phyloP scores from a whole-genome alignment of 2,888 invertebrate species.

The Ametastegia equiseti region DNA sequence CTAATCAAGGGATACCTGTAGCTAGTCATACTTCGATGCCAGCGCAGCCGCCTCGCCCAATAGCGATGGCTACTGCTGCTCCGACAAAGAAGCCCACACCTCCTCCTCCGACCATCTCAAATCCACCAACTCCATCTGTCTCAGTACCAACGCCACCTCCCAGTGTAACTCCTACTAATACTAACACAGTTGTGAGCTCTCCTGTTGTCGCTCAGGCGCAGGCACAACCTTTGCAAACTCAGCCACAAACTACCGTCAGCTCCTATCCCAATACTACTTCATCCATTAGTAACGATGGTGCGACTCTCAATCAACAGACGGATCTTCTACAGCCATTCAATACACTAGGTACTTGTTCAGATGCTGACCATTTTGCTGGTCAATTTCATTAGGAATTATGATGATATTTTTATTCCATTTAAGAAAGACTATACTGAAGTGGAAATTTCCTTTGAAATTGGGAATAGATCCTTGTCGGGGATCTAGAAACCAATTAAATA shows the following conservation, averaged over 20 bases:
- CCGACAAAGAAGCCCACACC: slow-evolving; percentile 73
- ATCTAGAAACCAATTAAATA: no score
- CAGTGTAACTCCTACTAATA: slow-evolving; percentile 70
- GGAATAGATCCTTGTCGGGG: no score
- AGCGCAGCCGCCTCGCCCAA: slow-evolving; percentile 65
- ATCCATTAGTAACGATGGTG: slow-evolving; percentile 62
- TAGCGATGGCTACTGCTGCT: slow-evolving; percentile 72
- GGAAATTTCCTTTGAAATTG: no score
- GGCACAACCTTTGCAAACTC: slow-evolving; percentile 52
- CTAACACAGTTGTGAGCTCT: slow-evolving; percentile 68
- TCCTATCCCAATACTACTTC: slow-evolving; percentile 68
- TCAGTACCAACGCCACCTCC: slow-evolving; percentile 71
- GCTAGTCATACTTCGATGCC: slow-evolving; percentile 74
- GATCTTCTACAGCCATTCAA: slow-evolving; percentile 72
- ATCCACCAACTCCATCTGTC: slow-evolving; percentile 67
- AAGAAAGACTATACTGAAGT: no score
- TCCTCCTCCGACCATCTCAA: slow-evolving; percentile 69
- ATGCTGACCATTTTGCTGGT: no score
- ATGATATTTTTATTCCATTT: not conserved
- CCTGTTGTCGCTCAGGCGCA: slow-evolving; percentile 66
- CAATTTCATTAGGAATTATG: not conserved
- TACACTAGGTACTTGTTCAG: slow-evolving; percentile 67
- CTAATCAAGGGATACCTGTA: slow-evolving; percentile 70
- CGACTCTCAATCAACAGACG: slow-evolving; percentile 66
- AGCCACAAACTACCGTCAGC: slow-evolving; percentile 67